Evolutionary conservation across 1,140 invertebrate species (phyloP), one percentile per base, ranked within the genome.

Genomic region (Pollicipes pollicipes): DNA sequence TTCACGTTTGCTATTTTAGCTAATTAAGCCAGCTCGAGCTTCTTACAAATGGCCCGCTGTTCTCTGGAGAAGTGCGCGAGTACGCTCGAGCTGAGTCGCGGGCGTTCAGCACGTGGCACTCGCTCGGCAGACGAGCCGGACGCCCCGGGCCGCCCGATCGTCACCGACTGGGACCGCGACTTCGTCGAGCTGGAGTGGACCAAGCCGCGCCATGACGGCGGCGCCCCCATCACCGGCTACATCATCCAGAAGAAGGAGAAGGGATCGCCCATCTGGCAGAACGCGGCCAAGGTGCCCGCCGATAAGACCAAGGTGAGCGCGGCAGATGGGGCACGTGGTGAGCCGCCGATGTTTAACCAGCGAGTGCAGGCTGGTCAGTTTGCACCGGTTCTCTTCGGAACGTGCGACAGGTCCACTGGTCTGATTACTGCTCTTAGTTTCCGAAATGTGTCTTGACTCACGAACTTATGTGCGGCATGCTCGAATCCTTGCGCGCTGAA

Each of bases 221-320:
- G 93, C n/a, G 87, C 90, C 71, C 92, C 93, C 0, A 86, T 97
- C 68, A 91, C 87, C 31, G 90, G 90, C n/a, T 97, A 96, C 75
- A 91, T 96, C 70, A 86, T 97, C 58, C 93, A 97, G 79, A 95
- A 95, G 85, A 94, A 94, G 79, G 94, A 97, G 78, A 93, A 94
- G 78, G 93, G 92, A 74, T 89, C 84, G 80, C 90, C 86, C 74
- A 93, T 90, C 79, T 90, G 91, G 91, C 86, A 88, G 24, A 95
- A 96, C 79, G 93, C 91, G 30, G 85, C 87, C 66, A 90, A 92
- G 76, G 90, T 94, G 6, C 89, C 90, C 67, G 83, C 88, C 6
- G 86, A 84, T 66, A 87, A 91, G 75, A 93, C 84, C 30, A 86
- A 80, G 75, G 85, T 85, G 75, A 83, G 80, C 6, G 81, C 81